Evolutionary conservation across 2,797 vertebrate genomes (phyloP), one percentile per base, ranked within the genome.

Genomic region (Spinus olivaceus): DNA sequence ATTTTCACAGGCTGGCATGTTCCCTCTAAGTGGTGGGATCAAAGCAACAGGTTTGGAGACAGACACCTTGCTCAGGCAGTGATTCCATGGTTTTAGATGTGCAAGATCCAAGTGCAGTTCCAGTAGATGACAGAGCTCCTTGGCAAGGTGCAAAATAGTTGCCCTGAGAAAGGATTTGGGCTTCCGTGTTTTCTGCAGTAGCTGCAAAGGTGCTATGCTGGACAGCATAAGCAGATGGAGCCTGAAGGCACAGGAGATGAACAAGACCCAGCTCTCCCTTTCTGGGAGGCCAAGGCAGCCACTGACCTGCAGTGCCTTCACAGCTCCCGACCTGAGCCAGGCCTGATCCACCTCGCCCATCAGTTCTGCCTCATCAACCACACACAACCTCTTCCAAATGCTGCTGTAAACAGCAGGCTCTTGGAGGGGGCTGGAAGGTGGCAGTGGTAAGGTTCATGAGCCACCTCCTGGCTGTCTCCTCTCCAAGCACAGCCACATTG

Each of bases 301-400:
- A 1, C 35, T 73, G 93, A 92, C 92, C 78, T 80, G 74, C 88
- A 80, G 49, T 13, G 51, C 69, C 71, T 92, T 17, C 2, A 3
- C 7, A 6, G 86, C 77, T 95, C 90, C 90, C 77, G 59, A 24
- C 73, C 86, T 53, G 64, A 90, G 92, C 94, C 93, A 97, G 81
- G 59, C 66, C 54, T 59, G 92, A 94, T 92, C 89, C 94, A 91
- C 76, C 84, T 89, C 33, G 15, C 73, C 92, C 92, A 93, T 96
- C 95, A 88, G 91, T 94, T 93, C 89, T 86, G 94, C 94, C 87
- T 94, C 95, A 95, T 81, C 60, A 80, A 72, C 44, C 3, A 3
- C 65, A 82, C 0, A 3, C 59, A 92, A 3, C 72, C 84, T 83
- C 86, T 94, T 95, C 84, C 89, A 96, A 94, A 85, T 16, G 76